These are phyloP conservation scores for Onychomys leucogaster DNA, from an alignment of 2,797 vertebrate genomes.

Conservation along the genomic window DNA sequence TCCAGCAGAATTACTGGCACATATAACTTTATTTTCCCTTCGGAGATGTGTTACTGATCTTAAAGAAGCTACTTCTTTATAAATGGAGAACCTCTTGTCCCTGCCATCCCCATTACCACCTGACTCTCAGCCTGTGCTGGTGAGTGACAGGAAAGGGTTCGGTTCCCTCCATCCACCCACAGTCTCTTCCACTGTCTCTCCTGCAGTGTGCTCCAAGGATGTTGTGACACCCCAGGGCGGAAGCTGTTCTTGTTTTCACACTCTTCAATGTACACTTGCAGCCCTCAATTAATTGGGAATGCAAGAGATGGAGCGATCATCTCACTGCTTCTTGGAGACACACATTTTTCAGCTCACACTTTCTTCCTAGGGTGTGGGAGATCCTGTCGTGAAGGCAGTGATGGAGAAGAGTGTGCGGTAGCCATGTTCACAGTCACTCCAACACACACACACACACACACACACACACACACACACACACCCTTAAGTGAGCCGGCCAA, in stretches of 20 bases:
- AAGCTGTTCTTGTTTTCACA: constrained; percentile 8
- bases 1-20: background rate
- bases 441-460: background rate
- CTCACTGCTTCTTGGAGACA: background rate
- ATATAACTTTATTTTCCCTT: background rate
- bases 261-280: background rate
- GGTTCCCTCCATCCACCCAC: background rate
- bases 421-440: background rate
- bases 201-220: background rate
- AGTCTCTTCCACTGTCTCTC: rapidly evolving
- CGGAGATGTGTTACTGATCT: background rate
- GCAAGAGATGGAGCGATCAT: background rate
- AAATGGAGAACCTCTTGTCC: background rate
- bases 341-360: background rate
- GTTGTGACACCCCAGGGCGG: background rate
- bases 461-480: background rate
- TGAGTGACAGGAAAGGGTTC: background rate
- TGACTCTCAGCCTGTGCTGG: background rate
- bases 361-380: constrained; percentile 22
- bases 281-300: constrained; percentile 14
- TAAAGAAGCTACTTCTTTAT: background rate
- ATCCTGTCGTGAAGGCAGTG: background rate
- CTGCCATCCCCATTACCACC: background rate
- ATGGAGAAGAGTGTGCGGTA: background rate
- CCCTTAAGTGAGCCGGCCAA: background rate